Percentiles rank a stretch among this genome's conserved stretches.
Conservation (phyloP, 35 echinoderm and acorn worm species). For the Lytechinus pictus region DNA sequence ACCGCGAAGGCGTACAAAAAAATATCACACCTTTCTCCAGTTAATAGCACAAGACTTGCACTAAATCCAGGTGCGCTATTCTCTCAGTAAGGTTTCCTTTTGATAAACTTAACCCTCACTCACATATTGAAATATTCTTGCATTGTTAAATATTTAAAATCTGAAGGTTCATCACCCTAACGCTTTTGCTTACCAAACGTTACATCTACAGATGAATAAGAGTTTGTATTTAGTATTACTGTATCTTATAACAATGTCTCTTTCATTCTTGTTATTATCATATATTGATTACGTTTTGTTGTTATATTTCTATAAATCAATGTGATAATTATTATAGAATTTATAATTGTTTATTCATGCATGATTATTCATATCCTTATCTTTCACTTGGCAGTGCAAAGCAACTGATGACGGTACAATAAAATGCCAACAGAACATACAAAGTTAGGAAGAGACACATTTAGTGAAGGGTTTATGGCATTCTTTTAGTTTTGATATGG, state of each 20-base stretch:
- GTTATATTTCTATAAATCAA: no score
- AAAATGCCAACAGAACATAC: no score
- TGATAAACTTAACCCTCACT: neutral
- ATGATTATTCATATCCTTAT: no score
- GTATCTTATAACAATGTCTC: no score
- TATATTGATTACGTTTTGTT: no score
- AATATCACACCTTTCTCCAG: neutral
- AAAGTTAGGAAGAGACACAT: neutral
- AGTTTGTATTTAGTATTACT: no score
- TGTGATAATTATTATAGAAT: no score
- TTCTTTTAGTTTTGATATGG: conserved; percentile 16
- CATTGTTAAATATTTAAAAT: neutral
- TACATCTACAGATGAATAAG: no score
- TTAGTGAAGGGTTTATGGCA: neutral
- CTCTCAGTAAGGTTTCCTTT: neutral
- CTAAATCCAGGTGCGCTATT: neutral
- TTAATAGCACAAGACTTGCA: neutral
- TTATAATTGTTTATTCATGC: no score
- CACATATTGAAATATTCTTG: neutral
- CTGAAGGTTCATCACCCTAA: neutral
- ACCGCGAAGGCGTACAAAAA: neutral
- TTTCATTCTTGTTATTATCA: no score
- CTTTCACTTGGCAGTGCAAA: no score
- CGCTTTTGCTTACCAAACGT: neutral
- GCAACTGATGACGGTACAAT: no score